Percentiles rank a stretch among this genome's conserved stretches.
phyloP scores from a whole-genome alignment of 92 coral and sea anemone genomes.

The Phymanthus crucifer region DNA sequence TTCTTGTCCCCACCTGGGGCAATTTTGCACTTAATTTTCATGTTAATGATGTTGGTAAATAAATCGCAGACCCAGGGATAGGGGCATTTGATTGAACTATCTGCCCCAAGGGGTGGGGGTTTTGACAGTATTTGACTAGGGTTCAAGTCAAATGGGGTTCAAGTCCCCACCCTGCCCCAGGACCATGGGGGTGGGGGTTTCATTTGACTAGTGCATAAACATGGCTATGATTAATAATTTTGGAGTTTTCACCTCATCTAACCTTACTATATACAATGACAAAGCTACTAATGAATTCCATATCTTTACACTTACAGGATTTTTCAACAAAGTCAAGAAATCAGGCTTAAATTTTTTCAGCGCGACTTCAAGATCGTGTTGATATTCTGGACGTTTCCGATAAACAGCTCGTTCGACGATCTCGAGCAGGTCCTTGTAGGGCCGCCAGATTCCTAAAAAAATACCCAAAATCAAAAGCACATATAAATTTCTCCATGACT shows the following conservation, averaged over 20 bases:
- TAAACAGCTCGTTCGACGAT: slow-evolving; percentile 87
- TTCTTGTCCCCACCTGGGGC: too few species aligned
- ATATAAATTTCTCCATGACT: not conserved
- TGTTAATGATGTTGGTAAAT: too few species aligned
- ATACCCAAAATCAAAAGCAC: not conserved
- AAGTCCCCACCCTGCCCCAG: too few species aligned
- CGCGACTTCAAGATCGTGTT: slow-evolving; percentile 79
- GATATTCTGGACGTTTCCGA: slow-evolving; percentile 83
- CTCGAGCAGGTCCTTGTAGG: slow-evolving; percentile 85
- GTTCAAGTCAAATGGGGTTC: too few species aligned
- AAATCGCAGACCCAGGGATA: too few species aligned
- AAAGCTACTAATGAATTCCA: not conserved
- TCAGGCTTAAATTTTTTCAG: slow-evolving; percentile 88
- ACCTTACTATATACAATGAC: not conserved
- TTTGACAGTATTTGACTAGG: too few species aligned
- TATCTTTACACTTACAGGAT: slow-evolving; percentile 66
- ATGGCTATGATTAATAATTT: not conserved
- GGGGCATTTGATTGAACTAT: too few species aligned
- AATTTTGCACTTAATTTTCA: too few species aligned
- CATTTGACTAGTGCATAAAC: too few species aligned
- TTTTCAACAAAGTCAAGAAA: slow-evolving; percentile 77
- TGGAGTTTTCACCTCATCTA: not conserved
- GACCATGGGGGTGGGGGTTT: too few species aligned
- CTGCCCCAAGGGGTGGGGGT: too few species aligned
- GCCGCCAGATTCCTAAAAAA: slow-evolving; percentile 84